phyloP scores from a whole-genome alignment of 2,888 invertebrate genomes.

The Nemotelus nigrinus region DNA sequence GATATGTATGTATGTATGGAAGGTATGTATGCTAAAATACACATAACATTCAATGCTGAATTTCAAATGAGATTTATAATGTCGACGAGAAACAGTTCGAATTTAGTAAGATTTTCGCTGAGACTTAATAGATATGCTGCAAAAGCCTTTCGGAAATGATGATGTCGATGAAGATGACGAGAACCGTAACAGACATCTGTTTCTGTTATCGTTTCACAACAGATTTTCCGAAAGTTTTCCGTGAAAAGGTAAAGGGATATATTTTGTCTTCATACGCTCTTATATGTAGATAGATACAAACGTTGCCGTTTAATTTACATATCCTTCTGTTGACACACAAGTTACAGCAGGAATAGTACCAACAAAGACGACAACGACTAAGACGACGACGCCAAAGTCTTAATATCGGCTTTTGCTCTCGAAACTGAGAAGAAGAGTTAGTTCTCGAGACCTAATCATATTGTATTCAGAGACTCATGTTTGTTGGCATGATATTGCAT shows the following conservation, averaged over 20 bases:
- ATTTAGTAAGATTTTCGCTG: background rate
- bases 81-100: background rate
- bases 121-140: background rate
- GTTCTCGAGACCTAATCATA: too few species aligned
- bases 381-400: too few species aligned
- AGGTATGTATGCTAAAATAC: too few species aligned
- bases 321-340: conserved; percentile 10
- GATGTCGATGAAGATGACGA: background rate
- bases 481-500: too few species aligned
- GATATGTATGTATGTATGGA: too few species aligned
- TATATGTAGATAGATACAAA: background rate
- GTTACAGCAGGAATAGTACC: too few species aligned
- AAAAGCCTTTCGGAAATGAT: too few species aligned
- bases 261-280: background rate
- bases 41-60: conserved; percentile 11
- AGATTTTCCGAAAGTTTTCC: conserved; percentile 25
- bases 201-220: conserved; percentile 34
- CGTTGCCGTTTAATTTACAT: conserved; percentile 33
- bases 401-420: too few species aligned
- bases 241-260: conserved; percentile 20
- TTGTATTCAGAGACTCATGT: too few species aligned
- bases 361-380: too few species aligned
- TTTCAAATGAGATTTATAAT: conserved; percentile 16
- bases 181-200: conserved; percentile 24
- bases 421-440: too few species aligned